Evolutionary conservation across 2,888 invertebrate genomes (phyloP).

Genomic region (Pyralis farinalis): DNA sequence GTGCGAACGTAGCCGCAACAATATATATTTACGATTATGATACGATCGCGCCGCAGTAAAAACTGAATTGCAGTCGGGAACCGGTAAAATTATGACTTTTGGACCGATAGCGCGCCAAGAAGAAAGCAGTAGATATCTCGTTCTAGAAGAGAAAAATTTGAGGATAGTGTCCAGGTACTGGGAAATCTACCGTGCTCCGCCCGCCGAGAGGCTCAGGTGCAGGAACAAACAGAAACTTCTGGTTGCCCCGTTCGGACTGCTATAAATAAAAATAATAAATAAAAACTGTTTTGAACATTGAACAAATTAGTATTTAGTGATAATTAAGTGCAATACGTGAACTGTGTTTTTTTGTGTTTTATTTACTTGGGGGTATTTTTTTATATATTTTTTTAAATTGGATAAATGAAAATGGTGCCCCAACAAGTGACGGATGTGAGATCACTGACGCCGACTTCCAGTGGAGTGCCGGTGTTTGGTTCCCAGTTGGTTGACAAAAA

Average conservation of each 20-base stretch:
- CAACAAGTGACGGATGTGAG: constrained; percentile 84
- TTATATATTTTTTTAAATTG: constrained; percentile 46
- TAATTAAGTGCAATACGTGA: constrained; percentile 68
- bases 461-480: constrained; percentile 89
- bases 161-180: constrained; percentile 77
- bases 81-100: constrained; percentile 79
- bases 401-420: constrained; percentile 85
- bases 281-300: constrained; percentile 44
- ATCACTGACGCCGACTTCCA: constrained; percentile 82
- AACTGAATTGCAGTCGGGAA: constrained; percentile 69
- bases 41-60: constrained; percentile 69
- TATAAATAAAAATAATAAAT: constrained; percentile 43
- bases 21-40: constrained; percentile 58
- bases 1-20: constrained; percentile 68
- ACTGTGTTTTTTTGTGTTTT: constrained; percentile 68
- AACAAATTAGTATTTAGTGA: constrained; percentile 50
- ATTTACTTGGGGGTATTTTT: constrained; percentile 28
- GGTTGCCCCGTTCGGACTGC: constrained; percentile 57
- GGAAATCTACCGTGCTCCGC: constrained; percentile 62
- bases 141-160: constrained; percentile 70
- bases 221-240: constrained; percentile 55
- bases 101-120: constrained; percentile 70
- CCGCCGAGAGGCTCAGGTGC: constrained; percentile 69
- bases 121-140: constrained; percentile 67
- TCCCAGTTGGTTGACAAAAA: constrained; percentile 94